Evolutionary conservation across 1,140 invertebrate species (phyloP), one percentile per base, ranked within the genome.

Genomic region (Oreohelix idahoensis): DNA sequence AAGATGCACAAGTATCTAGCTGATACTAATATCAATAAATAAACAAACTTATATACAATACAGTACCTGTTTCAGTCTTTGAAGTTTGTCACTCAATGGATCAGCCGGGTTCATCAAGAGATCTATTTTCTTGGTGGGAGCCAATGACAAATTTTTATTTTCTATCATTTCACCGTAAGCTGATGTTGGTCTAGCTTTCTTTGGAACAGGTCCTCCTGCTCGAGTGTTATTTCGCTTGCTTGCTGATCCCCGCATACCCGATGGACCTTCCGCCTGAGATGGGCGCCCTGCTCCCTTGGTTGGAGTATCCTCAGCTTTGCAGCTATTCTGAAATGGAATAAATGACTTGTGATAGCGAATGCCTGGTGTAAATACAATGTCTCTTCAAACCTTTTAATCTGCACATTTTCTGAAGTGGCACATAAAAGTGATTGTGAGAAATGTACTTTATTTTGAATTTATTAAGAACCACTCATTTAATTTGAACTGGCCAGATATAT

Each of bases 61-160:
- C 42, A 45, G 42, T 29, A 82, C 80, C 80, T 82, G 29, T 75
- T 75, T 82, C 35, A 82, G 49, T 20, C 35, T 82, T 0, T 49
- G 5, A 11, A 82, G 51, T 63, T 82, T 82, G 32, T 35, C 51
- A 35, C 38, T 53, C 8, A 82, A 38, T 69, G 80, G 71, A 20
- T 69, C 80, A 5, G 0, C 23, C 1, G 42, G 49, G 17, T 75
- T 26, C 80, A 82, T 53, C 42, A 75, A 5, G 26, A 81, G 39
- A 35, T 45, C 70, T 38, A 74, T 36, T 74, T n/a, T 51, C 45
- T 82, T 82, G 38, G 58, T 58, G 1, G 70, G 70, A 23, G 71
- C 80, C 70, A 82, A 32, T n/a, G 80, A 81, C 71, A 39, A 23
- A 69, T 58, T 26, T 51, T 77, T 32, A 20, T 77, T 77, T 17